Conservation (phyloP, 1,140 invertebrate species). For the Drosophila pallidifrons region DNA sequence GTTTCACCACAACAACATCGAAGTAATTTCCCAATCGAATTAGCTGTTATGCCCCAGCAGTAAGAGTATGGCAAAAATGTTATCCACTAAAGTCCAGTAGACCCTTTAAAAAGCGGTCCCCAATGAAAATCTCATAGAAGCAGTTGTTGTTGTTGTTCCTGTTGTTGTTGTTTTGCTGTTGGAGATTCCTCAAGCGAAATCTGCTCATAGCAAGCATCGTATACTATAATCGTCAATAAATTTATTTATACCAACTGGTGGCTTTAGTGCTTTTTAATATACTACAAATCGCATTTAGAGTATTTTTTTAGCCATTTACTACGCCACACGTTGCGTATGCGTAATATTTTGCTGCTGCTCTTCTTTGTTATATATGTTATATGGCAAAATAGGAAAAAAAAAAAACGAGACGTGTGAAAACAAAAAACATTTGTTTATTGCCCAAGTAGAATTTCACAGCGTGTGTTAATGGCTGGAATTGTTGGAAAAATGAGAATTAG, state of each 20-base stretch:
- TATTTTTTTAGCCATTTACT: conserved; percentile 3
- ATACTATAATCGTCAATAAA: conserved; percentile 54
- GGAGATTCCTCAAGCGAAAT: conserved; percentile 41
- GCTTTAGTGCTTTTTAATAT: conserved; percentile 45
- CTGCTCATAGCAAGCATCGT: conserved; percentile 29
- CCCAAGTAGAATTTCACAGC: background rate
- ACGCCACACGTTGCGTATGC: conserved; percentile 46
- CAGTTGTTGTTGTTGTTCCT: background rate
- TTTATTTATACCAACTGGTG: conserved; percentile 29
- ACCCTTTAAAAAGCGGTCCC: conserved; percentile 10
- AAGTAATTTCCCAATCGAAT: background rate
- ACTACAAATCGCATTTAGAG: conserved; percentile 25
- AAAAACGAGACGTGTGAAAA: conserved; percentile 11
- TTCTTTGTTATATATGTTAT: background rate
- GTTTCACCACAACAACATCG: too few species aligned
- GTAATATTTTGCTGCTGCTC: conserved; percentile 29
- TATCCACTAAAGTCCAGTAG: background rate
- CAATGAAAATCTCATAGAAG: conserved; percentile 21
- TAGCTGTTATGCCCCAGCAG: conserved; percentile 7
- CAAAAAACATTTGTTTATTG: conserved; percentile 14
- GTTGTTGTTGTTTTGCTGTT: background rate
- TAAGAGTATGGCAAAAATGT: conserved; percentile 10
- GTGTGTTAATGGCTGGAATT: conserved; percentile 2
- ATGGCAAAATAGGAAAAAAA: too few species aligned
- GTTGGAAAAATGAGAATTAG: too few species aligned